Percentiles rank a stretch among this genome's conserved stretches.
Evolutionary conservation across 2,797 vertebrate species (phyloP).

Genomic region (Caiman crocodilus): DNA sequence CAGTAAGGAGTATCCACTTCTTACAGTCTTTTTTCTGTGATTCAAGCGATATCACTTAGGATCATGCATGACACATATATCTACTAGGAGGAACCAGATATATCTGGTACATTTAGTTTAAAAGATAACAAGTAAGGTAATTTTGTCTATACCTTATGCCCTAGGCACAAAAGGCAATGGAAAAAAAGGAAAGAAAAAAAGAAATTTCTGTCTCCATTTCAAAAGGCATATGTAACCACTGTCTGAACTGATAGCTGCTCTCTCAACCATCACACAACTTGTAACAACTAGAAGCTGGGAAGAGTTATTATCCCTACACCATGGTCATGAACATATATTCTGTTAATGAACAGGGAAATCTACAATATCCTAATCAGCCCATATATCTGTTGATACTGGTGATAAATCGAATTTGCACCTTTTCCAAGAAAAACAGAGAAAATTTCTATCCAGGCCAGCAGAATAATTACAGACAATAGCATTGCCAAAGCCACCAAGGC

Average conservation of each 20-base stretch:
- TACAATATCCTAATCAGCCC: neutral
- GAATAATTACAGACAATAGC: neutral
- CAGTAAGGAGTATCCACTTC: too few relatives aligned
- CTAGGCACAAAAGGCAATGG: neutral
- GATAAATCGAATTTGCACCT: neutral
- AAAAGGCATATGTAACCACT: fast-evolving
- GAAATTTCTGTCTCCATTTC: neutral
- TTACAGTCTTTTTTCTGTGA: too few relatives aligned
- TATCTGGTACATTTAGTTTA: too few relatives aligned
- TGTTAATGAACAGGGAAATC: neutral
- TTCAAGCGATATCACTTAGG: too few relatives aligned
- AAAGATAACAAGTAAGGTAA: too few relatives aligned
- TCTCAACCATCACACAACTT: conserved; percentile 15
- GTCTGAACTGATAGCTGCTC: neutral
- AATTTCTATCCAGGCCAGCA: neutral
- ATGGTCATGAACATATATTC: neutral
- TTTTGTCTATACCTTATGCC: too few relatives aligned
- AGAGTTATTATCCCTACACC: neutral
- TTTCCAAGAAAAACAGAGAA: neutral
- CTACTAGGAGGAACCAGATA: too few relatives aligned
- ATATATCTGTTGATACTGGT: neutral
- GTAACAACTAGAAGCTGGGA: neutral
- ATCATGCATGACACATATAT: too few relatives aligned
- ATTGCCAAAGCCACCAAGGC: neutral
- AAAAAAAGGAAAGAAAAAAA: neutral